These are phyloP conservation scores for Otus sunia DNA, from an alignment of 2,113 vertebrate species.

Conservation along the genomic window DNA sequence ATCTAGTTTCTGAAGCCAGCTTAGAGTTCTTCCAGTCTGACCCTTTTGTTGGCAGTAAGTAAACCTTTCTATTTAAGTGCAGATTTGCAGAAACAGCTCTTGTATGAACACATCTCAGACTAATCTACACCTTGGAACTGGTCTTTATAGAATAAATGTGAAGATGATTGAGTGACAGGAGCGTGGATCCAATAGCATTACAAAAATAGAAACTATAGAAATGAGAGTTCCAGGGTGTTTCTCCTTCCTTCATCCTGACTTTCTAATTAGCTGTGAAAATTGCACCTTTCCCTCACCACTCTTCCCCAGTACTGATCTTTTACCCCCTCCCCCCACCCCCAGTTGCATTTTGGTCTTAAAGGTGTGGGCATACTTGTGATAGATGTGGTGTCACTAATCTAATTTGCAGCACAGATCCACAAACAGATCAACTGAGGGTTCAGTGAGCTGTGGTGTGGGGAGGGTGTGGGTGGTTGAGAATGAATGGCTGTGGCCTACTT, in stretches of 20 bases:
- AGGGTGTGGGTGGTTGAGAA: not conserved
- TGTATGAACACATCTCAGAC: not conserved
- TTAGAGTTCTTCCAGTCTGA: constrained; percentile 95
- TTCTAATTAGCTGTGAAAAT: not conserved
- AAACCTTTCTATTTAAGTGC: not conserved
- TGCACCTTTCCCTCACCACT: not conserved
- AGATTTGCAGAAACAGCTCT: not conserved
- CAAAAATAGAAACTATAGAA: not conserved
- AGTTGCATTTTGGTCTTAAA: not conserved
- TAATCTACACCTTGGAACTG: not conserved
- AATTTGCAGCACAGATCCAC: not conserved
- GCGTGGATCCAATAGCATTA: not conserved
- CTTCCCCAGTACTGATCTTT: not conserved
- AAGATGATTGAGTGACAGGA: not conserved
- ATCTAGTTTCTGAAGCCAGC: constrained; percentile 73
- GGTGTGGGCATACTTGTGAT: not conserved
- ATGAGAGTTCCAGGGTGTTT: not conserved
- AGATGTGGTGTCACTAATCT: not conserved
- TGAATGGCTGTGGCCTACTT: constrained; percentile 64
- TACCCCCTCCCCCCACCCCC: not conserved
- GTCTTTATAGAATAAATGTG: not conserved
- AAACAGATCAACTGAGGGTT: not conserved
- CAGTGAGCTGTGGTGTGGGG: not conserved
- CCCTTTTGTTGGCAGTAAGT: constrained; percentile 95
- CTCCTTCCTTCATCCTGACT: not conserved